Conservation (phyloP, 1,140 invertebrate species). For the Magallana gigas region DNA sequence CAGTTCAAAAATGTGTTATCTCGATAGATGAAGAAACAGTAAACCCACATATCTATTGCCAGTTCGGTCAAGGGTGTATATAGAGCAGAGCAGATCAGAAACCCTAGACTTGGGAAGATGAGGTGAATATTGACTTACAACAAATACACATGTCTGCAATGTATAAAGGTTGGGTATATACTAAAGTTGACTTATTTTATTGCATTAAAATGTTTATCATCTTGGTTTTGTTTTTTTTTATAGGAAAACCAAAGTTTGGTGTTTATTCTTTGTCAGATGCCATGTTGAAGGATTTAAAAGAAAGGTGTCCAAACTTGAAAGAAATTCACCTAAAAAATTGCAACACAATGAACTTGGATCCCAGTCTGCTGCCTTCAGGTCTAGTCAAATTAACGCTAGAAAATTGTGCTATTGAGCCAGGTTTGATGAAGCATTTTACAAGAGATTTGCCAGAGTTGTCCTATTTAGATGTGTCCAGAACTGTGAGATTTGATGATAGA, state of each 20-base stretch:
- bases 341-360: conserved; percentile 59
- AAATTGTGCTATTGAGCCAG: conserved; percentile 53
- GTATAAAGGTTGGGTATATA: too few relatives aligned
- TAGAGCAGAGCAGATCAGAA: neutral
- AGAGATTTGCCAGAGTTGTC: conserved; percentile 51
- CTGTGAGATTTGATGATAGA: conserved; percentile 57
- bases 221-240: neutral
- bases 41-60: too few relatives aligned
- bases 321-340: conserved; percentile 57
- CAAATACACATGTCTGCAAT: neutral
- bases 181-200: too few relatives aligned
- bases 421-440: conserved; percentile 55
- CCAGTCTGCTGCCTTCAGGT: conserved; percentile 50
- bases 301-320: conserved; percentile 64
- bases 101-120: neutral
- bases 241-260: conserved; percentile 50
- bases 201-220: too few relatives aligned
- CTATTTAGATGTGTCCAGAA: conserved; percentile 49
- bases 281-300: conserved; percentile 64
- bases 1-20: too few relatives aligned
- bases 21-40: too few relatives aligned
- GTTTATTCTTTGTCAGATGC: conserved; percentile 62
- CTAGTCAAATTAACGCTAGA: conserved; percentile 56
- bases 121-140: neutral
- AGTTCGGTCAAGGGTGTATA: too few relatives aligned